Evolutionary conservation across 2,113 vertebrate species (phyloP).

Genomic region (Erythrocercus mccallii): DNA sequence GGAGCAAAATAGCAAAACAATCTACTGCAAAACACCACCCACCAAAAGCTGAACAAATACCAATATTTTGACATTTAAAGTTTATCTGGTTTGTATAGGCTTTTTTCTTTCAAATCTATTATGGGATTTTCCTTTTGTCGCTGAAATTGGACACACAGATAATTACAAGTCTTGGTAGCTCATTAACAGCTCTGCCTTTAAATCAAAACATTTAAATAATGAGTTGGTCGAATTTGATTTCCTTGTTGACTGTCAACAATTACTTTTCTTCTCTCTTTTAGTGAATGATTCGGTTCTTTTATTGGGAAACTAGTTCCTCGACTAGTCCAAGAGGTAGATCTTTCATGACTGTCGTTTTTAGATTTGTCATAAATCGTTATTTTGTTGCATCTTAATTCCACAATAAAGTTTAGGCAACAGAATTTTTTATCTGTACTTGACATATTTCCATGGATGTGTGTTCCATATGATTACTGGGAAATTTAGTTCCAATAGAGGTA

Average conservation of each 20-base stretch:
- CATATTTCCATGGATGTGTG: neutral
- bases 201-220: slow-evolving; percentile 57
- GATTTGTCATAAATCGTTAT: neutral
- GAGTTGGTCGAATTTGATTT: slow-evolving; percentile 51
- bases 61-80: neutral
- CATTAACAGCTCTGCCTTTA: slow-evolving; percentile 43
- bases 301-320: neutral
- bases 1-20: neutral
- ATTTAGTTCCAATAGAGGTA: neutral
- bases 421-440: neutral
- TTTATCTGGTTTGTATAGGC: neutral
- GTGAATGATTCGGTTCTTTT: slow-evolving; percentile 3
- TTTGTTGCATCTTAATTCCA: neutral
- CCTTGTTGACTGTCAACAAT: slow-evolving; percentile 27
- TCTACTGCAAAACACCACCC: neutral
- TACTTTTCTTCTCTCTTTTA: slow-evolving; percentile 5
- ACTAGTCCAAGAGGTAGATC: neutral
- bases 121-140: slow-evolving; percentile 6
- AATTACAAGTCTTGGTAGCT: slow-evolving; percentile 45
- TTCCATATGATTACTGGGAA: neutral
- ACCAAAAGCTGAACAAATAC: neutral
- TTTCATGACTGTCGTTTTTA: neutral
- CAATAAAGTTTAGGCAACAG: neutral
- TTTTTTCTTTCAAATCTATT: neutral
- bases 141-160: slow-evolving; percentile 9